Evolutionary conservation across 2,113 vertebrate genomes (phyloP), one percentile per base, ranked within the genome.

Genomic region (Tonatia bakeri): DNA sequence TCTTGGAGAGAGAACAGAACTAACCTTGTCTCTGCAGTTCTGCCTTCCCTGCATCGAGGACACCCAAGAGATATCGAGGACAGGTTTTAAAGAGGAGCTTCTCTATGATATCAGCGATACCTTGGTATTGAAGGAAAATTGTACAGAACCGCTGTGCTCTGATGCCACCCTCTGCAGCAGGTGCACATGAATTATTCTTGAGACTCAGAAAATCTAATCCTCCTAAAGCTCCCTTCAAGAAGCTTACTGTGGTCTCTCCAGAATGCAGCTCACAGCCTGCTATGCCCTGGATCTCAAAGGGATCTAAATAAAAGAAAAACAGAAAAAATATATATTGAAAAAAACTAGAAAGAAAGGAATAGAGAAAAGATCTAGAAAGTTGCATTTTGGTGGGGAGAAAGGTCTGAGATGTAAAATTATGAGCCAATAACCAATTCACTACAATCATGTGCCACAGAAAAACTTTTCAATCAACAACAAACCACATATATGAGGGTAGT

Each of bases 211-310:
- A 96, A 77, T 96, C 26, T 88, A 19, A 0, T 36, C 91, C 93
- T 13, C 36, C 45, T 26, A 97, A 36, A 14, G 84, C 96, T 40
- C 38, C 73, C 36, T 19, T 50, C 52, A 96, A 3, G 52, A 95
- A 95, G 45, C 47, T 54, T 33, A 5, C 2, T 0, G 16, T 80
- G 38, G 31, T 0, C 12, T n/a, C 17, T 3, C 65, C 36, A 26
- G 56, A 4, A 7, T 3, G 26, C 40, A 97, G 50, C 20, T 19
- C 16, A 87, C 70, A 96, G 64, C 95, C 88, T 59, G 14, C 70
- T 24, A 6, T 52, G 9, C 12, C 36, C 76, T 97, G 89, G 50
- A 96, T 40, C 43, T 90, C 89, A 91, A 96, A 93, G 13, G 89
- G 89, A 3, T 96, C 93, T 95, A 38, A n/a, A 43, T 3, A 28